phyloP scores from a whole-genome alignment of 2,113 vertebrate species.

The Gavialis gangeticus region DNA sequence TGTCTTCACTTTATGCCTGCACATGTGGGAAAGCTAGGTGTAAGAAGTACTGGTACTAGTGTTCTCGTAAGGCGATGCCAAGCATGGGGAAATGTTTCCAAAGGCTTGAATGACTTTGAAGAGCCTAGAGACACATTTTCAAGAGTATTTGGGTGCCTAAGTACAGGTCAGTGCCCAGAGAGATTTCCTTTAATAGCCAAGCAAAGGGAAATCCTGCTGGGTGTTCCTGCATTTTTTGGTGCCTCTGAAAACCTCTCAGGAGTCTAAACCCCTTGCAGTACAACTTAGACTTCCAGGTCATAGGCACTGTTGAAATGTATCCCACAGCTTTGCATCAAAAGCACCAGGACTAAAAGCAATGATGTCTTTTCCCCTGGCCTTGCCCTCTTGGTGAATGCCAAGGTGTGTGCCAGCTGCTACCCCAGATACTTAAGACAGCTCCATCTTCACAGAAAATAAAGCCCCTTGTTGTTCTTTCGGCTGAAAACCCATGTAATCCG shows the following conservation, averaged over 20 bases:
- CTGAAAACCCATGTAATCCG: slow-evolving; percentile 67
- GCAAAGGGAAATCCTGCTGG: background rate
- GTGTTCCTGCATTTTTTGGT: background rate
- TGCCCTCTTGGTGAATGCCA: slow-evolving; percentile 17
- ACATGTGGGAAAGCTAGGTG: background rate
- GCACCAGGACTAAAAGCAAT: background rate
- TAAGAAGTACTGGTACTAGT: too few relatives aligned
- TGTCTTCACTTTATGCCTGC: too few relatives aligned
- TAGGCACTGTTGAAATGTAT: background rate
- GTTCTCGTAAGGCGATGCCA: too few relatives aligned
- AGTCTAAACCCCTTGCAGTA: background rate
- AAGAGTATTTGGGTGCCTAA: background rate
- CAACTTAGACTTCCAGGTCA: background rate
- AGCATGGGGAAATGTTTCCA: too few relatives aligned
- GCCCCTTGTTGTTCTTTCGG: slow-evolving; percentile 19
- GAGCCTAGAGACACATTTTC: background rate
- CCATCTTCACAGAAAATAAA: slow-evolving; percentile 52
- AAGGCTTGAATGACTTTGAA: background rate
- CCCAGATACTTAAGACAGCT: slow-evolving; percentile 40
- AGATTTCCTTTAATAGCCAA: background rate
- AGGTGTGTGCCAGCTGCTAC: slow-evolving; percentile 58
- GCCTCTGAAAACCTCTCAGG: background rate
- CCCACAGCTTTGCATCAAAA: too few relatives aligned
- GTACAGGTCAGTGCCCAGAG: background rate
- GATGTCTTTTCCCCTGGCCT: background rate